These are phyloP conservation scores for Hypercompe scribonia DNA, from an alignment of 2,888 invertebrate species.

Conservation along the genomic window DNA sequence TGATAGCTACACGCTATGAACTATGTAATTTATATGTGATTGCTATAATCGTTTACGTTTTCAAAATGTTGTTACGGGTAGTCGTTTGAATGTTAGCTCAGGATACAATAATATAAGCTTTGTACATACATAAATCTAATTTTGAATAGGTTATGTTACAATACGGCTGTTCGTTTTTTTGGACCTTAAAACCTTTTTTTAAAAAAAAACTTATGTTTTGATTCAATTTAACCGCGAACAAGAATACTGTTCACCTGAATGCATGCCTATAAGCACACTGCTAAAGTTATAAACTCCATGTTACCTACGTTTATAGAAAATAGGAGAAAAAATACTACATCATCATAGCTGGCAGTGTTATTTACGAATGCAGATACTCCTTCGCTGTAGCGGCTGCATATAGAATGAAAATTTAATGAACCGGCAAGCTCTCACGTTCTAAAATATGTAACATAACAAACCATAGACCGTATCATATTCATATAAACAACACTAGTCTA, in stretches of 20 bases:
- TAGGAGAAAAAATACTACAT: background rate
- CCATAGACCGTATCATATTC: background rate
- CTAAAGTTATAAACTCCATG: too few species aligned
- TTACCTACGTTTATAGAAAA: background rate
- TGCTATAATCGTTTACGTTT: slow-evolving; percentile 10
- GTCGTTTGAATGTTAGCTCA: background rate
- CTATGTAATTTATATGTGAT: slow-evolving; percentile 5
- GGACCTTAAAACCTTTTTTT: too few species aligned
- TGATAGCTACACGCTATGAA: slow-evolving; percentile 10
- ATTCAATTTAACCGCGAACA: background rate
- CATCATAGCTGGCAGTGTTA: background rate
- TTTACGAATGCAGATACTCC: background rate
- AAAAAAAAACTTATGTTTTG: background rate
- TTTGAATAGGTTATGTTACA: background rate
- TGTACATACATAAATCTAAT: background rate
- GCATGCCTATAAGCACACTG: background rate
- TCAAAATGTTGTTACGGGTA: slow-evolving; percentile 4
- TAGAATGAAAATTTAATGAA: background rate
- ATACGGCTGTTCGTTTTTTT: background rate
- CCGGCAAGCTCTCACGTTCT: background rate
- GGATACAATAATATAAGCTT: background rate
- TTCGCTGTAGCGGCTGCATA: background rate
- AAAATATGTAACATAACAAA: background rate
- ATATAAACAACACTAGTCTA: too few species aligned
- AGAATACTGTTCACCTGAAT: background rate